Base-by-base conservation (phyloP, 2,113 vertebrate genomes). In the Alectura lathami region DNA sequence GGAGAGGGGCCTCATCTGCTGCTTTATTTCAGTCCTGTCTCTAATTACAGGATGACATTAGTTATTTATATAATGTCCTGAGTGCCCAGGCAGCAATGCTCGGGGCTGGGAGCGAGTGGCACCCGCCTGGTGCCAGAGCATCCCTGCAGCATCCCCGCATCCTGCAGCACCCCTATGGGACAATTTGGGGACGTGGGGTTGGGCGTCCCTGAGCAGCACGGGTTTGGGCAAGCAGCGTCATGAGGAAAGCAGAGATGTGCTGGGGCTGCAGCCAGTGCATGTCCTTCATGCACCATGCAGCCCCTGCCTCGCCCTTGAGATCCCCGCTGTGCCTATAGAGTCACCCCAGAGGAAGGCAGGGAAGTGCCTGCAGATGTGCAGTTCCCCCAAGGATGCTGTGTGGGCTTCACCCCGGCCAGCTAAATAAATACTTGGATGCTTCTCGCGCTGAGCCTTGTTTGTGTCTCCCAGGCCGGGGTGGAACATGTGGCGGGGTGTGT, bases 21-120 rank as follows among this genome's bases (percentile, higher is more conserved):
- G 90, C 86, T 78, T 85, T 60, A 93, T 93, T 92, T 76, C 53
- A 67, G 70, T 75, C 91, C 63, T 91, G 84, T 91, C 96, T 97
- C 94, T 63, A 70, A 4, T 96, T 93, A 81, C 94, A 84, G 17
- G 2, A 3, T 69, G 92, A 60, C 83, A 57, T 86, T 82, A 87
- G 91, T 86, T 96, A 95, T 95, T 95, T 96, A 92, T 95, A 88
- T 36, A 69, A 6, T 4, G 50, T 48, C 94, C 91, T 89, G 34
- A 51, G 75, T 13, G 74, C 85, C 88, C 50, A 56, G 38, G 56
- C 0, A 2, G 4, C 81, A 6, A 9, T 81, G 22, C 51, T n/a
- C 74, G 64, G 24, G 53, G 47, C 63, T 51, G 73, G 83, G 63
- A 56, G 36, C 59, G 77, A 74, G 53, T 62, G 47, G 38, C 63